phyloP scores from a whole-genome alignment of 2,113 vertebrate species.

The Lathamus discolor region DNA sequence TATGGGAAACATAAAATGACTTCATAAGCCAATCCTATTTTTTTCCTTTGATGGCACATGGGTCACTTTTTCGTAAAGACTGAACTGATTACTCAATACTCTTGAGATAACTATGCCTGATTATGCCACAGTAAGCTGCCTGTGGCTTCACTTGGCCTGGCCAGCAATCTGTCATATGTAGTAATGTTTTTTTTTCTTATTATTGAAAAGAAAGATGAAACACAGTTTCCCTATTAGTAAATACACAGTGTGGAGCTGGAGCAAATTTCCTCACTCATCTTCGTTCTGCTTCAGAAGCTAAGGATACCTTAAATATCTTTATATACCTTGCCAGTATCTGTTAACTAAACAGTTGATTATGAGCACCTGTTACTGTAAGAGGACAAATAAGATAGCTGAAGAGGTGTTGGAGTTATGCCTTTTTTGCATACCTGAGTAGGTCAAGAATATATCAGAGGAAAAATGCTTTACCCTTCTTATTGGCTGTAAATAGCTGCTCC shows the following conservation, averaged over 20 bases:
- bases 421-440: background rate
- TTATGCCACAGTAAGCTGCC: background rate
- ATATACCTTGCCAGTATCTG: background rate
- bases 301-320: background rate
- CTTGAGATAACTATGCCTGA: slow-evolving; percentile 12
- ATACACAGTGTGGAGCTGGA: background rate
- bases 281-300: background rate
- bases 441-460: background rate
- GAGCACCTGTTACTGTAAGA: background rate
- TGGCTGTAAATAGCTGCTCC: background rate
- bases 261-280: background rate
- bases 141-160: background rate
- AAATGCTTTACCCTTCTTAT: background rate
- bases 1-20: slow-evolving; percentile 34
- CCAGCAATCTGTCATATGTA: background rate
- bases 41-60: slow-evolving; percentile 30
- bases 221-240: background rate
- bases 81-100: slow-evolving; percentile 51
- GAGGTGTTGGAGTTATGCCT: background rate
- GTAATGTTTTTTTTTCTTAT: background rate
- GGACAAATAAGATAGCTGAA: background rate
- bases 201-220: background rate
- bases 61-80: slow-evolving; percentile 27
- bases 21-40: slow-evolving; percentile 23
- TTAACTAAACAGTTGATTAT: background rate